These are phyloP conservation scores for Syngnathus floridae DNA, from an alignment of 2,113 vertebrate species.

Conservation along the genomic window DNA sequence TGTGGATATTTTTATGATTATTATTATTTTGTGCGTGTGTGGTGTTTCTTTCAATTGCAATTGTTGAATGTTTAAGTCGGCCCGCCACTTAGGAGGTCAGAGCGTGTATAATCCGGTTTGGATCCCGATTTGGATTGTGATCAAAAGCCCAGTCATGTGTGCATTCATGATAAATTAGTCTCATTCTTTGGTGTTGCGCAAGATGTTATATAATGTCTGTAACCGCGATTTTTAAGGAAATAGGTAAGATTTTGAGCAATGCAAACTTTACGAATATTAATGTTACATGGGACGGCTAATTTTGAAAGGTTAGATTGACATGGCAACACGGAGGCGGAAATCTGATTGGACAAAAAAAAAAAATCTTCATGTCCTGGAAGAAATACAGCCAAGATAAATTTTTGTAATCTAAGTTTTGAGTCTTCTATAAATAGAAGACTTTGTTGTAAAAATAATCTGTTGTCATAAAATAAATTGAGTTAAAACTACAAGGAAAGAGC, in stretches of 20 bases:
- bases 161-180: slow-evolving; percentile 20
- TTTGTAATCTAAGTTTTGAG: too few species aligned
- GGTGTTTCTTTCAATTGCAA: neutral
- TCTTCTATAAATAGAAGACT: too few species aligned
- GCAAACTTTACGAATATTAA: too few species aligned
- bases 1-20: too few species aligned
- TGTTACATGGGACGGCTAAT: too few species aligned
- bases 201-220: neutral
- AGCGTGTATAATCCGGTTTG: slow-evolving; percentile 3
- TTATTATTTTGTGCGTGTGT: too few species aligned
- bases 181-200: slow-evolving; percentile 19
- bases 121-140: slow-evolving; percentile 11
- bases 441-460: neutral
- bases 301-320: too few species aligned
- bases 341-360: too few species aligned
- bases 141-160: neutral
- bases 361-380: too few species aligned
- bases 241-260: neutral
- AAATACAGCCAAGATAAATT: too few species aligned
- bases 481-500: slow-evolving; percentile 9
- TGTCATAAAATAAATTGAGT: neutral
- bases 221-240: neutral
- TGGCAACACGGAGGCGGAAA: too few species aligned
- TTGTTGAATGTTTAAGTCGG: slow-evolving; percentile 3
- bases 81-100: slow-evolving; percentile 18